These are phyloP conservation scores for Amblyjoppa proteus DNA, from an alignment of 2,888 invertebrate genomes.

Conservation along the genomic window DNA sequence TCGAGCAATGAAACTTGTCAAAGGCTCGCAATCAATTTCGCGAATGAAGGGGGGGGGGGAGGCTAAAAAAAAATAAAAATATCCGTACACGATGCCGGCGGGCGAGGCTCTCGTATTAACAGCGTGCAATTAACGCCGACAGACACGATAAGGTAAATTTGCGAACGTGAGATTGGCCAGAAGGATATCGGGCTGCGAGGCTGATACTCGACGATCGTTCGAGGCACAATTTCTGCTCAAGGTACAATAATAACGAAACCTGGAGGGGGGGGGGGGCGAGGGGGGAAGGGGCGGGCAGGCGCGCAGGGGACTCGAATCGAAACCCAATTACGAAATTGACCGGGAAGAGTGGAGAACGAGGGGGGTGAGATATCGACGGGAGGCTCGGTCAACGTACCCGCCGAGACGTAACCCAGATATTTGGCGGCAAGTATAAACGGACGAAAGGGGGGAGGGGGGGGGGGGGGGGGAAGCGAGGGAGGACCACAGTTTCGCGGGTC, in stretches of 20 bases:
- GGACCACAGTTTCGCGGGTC: conserved; percentile 61
- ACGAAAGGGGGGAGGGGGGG: conserved; percentile 7
- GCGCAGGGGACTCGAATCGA: conserved; percentile 64
- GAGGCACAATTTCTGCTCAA: conserved; percentile 61
- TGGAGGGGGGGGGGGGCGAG: conserved; percentile 23
- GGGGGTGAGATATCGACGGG: conserved; percentile 43
- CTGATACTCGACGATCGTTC: conserved; percentile 42
- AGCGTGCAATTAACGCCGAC: conserved; percentile 2
- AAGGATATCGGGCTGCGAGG: conserved; percentile 41
- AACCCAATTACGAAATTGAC: conserved; percentile 73
- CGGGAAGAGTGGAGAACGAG: conserved; percentile 54
- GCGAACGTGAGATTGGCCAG: conserved; percentile 38
- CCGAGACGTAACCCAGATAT: conserved; percentile 72
- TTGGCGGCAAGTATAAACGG: conserved; percentile 49
- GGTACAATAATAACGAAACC: conserved; percentile 62
- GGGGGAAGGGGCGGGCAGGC: conserved; percentile 46
- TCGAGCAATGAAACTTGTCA: conserved; percentile 11
- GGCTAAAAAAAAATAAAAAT: background rate
- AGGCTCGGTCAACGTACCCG: conserved; percentile 68
- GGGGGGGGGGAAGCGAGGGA: conserved; percentile 24
- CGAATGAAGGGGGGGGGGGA: background rate
- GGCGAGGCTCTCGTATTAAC: conserved; percentile 1
- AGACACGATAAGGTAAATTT: conserved; percentile 32
- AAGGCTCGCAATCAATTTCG: conserved; percentile 20
- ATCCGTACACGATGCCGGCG: background rate